Evolutionary conservation across 2,888 invertebrate species (phyloP), one percentile per base, ranked within the genome.

Genomic region (Protodeltote pygarga): DNA sequence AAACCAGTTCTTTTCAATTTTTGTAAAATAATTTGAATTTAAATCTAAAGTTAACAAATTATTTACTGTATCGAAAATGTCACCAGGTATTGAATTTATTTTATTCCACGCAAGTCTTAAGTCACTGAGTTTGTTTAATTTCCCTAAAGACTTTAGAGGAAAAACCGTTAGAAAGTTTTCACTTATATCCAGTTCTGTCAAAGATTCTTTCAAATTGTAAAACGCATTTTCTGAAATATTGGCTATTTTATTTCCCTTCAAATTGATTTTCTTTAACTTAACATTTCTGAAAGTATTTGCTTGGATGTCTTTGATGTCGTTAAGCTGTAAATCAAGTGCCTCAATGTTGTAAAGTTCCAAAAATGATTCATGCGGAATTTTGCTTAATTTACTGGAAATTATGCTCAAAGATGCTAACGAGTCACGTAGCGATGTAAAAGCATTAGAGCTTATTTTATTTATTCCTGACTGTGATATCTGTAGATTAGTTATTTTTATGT

Each of bases 201-300:
- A 92, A 51, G 94, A 94, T 54, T 94, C 94, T 78, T 97, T 96
- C 41, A 97, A 90, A 0, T 96, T 96, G 23, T 94, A 92, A 82
- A 97, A 97, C 31, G 97, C 97, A 85, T 96, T 95, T 77, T 97
- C 97, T 4, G 96, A 96, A 76, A 98, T 95, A 75, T 94, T 94
- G 59, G 94, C 94, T 71, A 98, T 93, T 72, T 95, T 94, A 84
- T 98, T 98, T 23, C 96, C 96, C 82, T 97, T 97, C 66, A 98
- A 93, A 81, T 96, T 97, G 20, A 96, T 87, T 83, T 96, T 96
- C 73, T 95, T 95, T 47, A 98, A 88, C 67, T 95, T 95, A 29
- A 98, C 90, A 2, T 96, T 96, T 79, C 94, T 95, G 82, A 98
- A 98, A 70, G 96, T 95, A 75, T 97, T 97, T 69, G 96, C 95